Base-by-base conservation (phyloP, 2,113 vertebrate genomes). In the Salminus brasiliensis region DNA sequence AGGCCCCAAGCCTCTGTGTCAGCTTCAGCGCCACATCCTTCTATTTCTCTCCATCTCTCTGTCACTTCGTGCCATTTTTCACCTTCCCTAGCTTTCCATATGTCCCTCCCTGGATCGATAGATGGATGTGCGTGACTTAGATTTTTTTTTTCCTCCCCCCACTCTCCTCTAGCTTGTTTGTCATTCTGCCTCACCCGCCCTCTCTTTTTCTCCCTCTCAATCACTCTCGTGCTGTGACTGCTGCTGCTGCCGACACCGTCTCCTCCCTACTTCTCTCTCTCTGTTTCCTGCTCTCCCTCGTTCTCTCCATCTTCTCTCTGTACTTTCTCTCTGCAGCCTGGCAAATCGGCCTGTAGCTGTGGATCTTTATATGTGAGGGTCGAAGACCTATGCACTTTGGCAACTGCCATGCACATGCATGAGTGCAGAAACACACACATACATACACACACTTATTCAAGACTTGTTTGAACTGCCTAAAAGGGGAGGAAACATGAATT, bases 241-340 rank as follows among this genome's bases (percentile, higher is more conserved):
- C 67, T 47, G n/a, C 29, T 12, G n/a, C n/a, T 78, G 67, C 67
- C 32, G n/a, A 21, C 18, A 16, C 53, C 25, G 8, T 39, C 36
- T 49, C 43, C 60, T 74, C 66, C 63, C 77, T 62, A 32, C n/a
- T 23, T 57, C 30, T 23, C 27, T 59, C 67, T 47, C 68, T 62
- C 29, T 30, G 53, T 41, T 66, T 76, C 32, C 4, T 41, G 23
- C 67, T 65, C 57, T 52, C 27, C 34, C 27, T 73, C 72, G 34
- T 60, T 70, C 45, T 39, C 39, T 55, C 60, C 66, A 34, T 11
- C 43, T 74, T 79, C 57, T 80, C 76, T 80, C 86, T 68, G 89
- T 7, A 66, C 25, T 47, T 65, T 53, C 73, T 76, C 32, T n/a
- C 34, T 82, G 39, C 73, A 65, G 39, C 36, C 39, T 45, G 41